Base-by-base conservation (phyloP, 2,797 vertebrate genomes). In the Pseudochaenichthys georgianus region DNA sequence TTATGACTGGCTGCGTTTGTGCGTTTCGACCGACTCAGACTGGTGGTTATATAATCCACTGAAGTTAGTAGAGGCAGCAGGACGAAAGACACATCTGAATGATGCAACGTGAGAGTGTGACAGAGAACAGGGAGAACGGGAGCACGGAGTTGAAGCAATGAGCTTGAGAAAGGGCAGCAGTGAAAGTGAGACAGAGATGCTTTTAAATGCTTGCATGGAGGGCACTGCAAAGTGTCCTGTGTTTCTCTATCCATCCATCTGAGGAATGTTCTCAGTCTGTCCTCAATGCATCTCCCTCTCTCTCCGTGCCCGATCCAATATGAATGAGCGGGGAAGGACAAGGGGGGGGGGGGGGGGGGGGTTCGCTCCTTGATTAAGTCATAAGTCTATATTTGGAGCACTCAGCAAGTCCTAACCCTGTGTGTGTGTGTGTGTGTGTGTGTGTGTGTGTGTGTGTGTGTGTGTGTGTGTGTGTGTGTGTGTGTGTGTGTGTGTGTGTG, bases 301-400 rank as follows among this genome's bases (percentile, higher is more conserved):
- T 64, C 73, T 74, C 78, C 58, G 66, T 80, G 64, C 87, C 77
- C 83, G 58, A 85, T 95, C 89, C 89, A 81, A 86, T 88, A 93
- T 92, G 89, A 92, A 92, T 93, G 91, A 94, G 90, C 72, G 60
- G 70, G 84, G 75, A 3, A 86, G 86, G 84, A 19, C 12, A 2
- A 65, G 31, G 63, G 57, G 12, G 81, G 19, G 41, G 58, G 57
- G 81, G 17, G 31, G 55, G 76, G 63, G 73, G n/a, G n/a, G n/a
- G n/a, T 76, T 63, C 41, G 76, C 73, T 65, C 65, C 79, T 58
- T 1, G 47, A 42, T 91, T 89, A 93, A 88, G 89, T 90, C 93
- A 78, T 87, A 65, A 23, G 48, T 90, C 91, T 91, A 94, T 89
- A 93, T 90, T 77, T 63, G 93, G 93, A 90, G 82, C 88, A 73